Percentiles rank a stretch among this genome's conserved stretches.
Conservation (phyloP, 2,113 vertebrate species). For the Melanerpes formicivorus region DNA sequence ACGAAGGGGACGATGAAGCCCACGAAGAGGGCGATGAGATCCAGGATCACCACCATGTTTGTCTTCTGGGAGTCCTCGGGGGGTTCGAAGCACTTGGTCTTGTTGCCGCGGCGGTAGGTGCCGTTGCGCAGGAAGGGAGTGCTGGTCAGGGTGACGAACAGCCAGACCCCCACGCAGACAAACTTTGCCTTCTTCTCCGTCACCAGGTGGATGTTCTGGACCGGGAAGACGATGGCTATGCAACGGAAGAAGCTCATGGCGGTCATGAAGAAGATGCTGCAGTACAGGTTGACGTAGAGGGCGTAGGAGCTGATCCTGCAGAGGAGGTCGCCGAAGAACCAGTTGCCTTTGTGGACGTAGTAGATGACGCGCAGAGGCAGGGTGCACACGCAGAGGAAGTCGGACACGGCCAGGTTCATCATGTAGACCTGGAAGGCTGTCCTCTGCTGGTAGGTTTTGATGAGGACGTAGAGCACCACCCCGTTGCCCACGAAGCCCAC, state of each 20-base stretch:
- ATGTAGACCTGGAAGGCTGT: constrained; percentile 92
- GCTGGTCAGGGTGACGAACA: constrained; percentile 85
- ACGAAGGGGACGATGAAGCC: constrained; percentile 90
- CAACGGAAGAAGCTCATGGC: constrained; percentile 96
- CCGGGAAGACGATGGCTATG: constrained; percentile 92
- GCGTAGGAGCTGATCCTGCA: constrained; percentile 90
- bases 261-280: constrained; percentile 96
- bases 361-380: constrained; percentile 90
- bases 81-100: constrained; percentile 94
- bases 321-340: constrained; percentile 87
- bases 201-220: constrained; percentile 84
- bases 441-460: constrained; percentile 81
- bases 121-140: constrained; percentile 85
- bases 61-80: constrained; percentile 48
- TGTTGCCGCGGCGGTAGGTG: constrained; percentile 77
- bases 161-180: constrained; percentile 84
- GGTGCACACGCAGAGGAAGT: constrained; percentile 90
- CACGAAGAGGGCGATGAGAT: constrained; percentile 84
- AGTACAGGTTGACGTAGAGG: constrained; percentile 95
- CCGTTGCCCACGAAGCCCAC: constrained; percentile 88
- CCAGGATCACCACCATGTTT: constrained; percentile 76
- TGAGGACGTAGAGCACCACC: constrained; percentile 86
- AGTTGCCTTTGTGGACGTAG: constrained; percentile 87
- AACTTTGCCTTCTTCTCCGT: constrained; percentile 82
- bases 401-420: constrained; percentile 91